phyloP scores from a whole-genome alignment of 2,888 invertebrate species.

The Drosophila macrothrix region DNA sequence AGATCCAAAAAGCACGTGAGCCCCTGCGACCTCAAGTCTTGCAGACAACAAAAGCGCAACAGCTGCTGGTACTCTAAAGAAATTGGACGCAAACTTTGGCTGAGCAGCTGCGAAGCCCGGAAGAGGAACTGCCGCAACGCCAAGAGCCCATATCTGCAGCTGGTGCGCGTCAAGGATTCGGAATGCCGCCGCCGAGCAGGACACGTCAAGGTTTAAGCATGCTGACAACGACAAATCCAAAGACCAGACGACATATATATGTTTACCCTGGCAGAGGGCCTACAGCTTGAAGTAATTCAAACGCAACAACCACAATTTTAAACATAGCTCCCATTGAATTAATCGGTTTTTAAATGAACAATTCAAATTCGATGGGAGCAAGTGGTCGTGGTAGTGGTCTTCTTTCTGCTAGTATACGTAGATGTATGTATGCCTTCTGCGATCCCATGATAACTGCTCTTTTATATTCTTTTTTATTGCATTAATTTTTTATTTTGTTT shows the following conservation, averaged over 20 bases:
- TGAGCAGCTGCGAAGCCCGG: constrained; percentile 67
- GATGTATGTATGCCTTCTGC: background rate
- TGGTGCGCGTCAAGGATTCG: constrained; percentile 38
- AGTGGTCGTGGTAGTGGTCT: background rate
- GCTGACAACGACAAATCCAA: background rate
- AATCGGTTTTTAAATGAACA: background rate
- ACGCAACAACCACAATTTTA: background rate
- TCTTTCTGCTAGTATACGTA: background rate
- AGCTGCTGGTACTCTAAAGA: constrained; percentile 61
- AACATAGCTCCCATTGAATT: background rate
- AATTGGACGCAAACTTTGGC: constrained; percentile 43
- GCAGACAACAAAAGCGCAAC: constrained; percentile 27
- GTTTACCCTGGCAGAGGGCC: no score
- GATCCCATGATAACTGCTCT: background rate
- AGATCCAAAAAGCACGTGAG: constrained; percentile 4
- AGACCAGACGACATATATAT: background rate
- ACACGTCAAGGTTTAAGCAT: constrained; percentile 19
- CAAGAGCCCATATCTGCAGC: constrained; percentile 20
- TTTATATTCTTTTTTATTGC: background rate
- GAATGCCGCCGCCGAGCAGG: constrained; percentile 13
- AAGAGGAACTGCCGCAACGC: constrained; percentile 62
- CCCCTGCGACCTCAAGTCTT: constrained; percentile 17
- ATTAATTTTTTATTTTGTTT: background rate
- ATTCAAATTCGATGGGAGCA: background rate
- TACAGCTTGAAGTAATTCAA: no score